Conservation (phyloP, 2,888 invertebrate species). For the Hoplodrina ambigua region DNA sequence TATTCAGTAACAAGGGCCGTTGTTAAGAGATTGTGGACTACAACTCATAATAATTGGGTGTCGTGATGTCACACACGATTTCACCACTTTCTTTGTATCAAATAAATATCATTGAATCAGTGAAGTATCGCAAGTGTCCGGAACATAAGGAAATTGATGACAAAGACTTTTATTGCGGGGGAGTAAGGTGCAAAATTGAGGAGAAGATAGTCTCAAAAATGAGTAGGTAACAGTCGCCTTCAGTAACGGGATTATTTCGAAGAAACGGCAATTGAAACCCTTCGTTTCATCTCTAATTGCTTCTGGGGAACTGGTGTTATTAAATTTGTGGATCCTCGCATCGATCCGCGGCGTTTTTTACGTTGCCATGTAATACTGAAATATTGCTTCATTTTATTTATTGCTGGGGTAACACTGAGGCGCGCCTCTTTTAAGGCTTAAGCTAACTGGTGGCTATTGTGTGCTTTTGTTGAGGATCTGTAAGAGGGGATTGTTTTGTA, state of each 20-base stretch:
- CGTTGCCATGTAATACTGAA: conserved; percentile 56
- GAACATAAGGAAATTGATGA: conserved; percentile 43
- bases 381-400: conserved; percentile 62
- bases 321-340: conserved; percentile 67
- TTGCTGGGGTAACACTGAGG: conserved; percentile 50
- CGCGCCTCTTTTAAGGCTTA: conserved; percentile 49
- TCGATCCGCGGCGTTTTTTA: conserved; percentile 63
- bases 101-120: conserved; percentile 44
- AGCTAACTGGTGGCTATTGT: conserved; percentile 31
- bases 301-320: conserved; percentile 73
- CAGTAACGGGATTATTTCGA: conserved; percentile 66
- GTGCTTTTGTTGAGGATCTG: conserved; percentile 23
- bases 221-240: conserved; percentile 51
- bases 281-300: conserved; percentile 77
- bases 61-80: conserved; percentile 47
- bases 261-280: conserved; percentile 72
- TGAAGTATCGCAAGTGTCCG: conserved; percentile 33
- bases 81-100: conserved; percentile 61
- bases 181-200: conserved; percentile 58
- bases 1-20: conserved; percentile 52
- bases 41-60: conserved; percentile 58
- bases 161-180: conserved; percentile 29
- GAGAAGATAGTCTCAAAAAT: conserved; percentile 40
- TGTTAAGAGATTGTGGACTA: conserved; percentile 44
- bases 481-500: conserved; percentile 37